Percentiles rank a stretch among this genome's conserved stretches.
Conservation (phyloP, 1,140 invertebrate species). For the Megalopta genalis region DNA sequence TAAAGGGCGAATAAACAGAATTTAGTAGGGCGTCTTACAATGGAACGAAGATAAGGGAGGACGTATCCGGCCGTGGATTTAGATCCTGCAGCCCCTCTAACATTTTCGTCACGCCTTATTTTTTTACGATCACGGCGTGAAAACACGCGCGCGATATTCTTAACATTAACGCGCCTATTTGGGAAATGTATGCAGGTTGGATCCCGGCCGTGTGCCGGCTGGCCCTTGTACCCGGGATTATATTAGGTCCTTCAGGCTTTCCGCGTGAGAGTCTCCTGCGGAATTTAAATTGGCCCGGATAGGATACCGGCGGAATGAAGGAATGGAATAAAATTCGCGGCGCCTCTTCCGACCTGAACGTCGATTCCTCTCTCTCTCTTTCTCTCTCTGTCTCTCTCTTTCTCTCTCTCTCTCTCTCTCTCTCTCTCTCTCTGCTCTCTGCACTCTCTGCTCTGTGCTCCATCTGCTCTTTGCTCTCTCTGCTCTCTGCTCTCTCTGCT, state of each 20-base stretch:
- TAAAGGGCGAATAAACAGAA: not conserved
- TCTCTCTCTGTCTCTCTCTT: no score
- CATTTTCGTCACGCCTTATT: slow-evolving; percentile 40
- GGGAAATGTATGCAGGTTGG: slow-evolving; percentile 66
- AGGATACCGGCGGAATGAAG: slow-evolving; percentile 64
- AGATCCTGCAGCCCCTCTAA: not conserved
- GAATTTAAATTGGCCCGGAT: slow-evolving; percentile 71
- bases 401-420: no score
- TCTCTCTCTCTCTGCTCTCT: no score
- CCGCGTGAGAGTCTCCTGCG: slow-evolving; percentile 52
- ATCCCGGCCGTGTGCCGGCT: slow-evolving; percentile 54
- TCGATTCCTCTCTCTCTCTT: slow-evolving; percentile 16
- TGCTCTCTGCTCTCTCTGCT: no score
- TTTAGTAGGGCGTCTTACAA: not conserved
- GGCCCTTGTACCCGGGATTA: slow-evolving; percentile 67
- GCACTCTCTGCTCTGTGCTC: no score
- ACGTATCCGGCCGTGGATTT: not conserved
- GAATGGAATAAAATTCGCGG: slow-evolving; percentile 57
- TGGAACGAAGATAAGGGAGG: not conserved
- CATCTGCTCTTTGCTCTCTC: no score
- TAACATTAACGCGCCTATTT: slow-evolving; percentile 67
- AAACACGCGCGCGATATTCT: slow-evolving; percentile 59
- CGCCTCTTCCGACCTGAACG: not conserved
- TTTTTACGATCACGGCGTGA: slow-evolving; percentile 15
- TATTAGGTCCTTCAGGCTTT: slow-evolving; percentile 67